Evolutionary conservation across 2,113 vertebrate species (phyloP).

Genomic region (Microtus richardsoni): DNA sequence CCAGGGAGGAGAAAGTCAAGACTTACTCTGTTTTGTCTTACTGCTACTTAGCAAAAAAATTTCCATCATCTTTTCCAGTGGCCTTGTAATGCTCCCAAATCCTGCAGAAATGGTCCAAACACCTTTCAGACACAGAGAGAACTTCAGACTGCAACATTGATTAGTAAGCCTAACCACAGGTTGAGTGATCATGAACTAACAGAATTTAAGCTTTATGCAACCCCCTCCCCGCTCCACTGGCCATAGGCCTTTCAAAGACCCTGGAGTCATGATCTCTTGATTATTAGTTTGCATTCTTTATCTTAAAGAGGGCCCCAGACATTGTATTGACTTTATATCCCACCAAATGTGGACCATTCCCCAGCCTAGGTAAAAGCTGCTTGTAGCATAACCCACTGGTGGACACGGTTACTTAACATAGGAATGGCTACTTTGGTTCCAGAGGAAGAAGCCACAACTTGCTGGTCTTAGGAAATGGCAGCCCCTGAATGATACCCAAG

Average conservation of each 20-base stretch:
- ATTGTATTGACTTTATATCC: neutral
- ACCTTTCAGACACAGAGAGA: neutral
- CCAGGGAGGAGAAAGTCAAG: slow-evolving; percentile 29
- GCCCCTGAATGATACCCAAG: neutral
- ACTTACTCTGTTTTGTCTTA: slow-evolving; percentile 28
- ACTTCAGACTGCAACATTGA: neutral
- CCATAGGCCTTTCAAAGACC: neutral
- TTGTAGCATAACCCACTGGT: neutral
- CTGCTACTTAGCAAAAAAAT: slow-evolving; percentile 41
- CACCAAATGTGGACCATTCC: neutral
- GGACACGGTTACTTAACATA: neutral
- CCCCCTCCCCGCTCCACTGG: neutral
- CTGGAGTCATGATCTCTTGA: neutral
- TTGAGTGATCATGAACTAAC: neutral
- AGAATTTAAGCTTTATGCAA: neutral
- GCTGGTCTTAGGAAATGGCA: neutral
- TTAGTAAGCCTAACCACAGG: neutral
- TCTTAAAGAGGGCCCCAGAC: neutral
- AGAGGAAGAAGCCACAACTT: neutral
- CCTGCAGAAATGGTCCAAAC: neutral
- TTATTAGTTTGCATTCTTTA: slow-evolving; percentile 11
- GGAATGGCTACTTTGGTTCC: neutral
- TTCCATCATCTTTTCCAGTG: neutral
- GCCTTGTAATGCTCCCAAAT: slow-evolving; percentile 17
- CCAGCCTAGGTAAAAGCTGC: neutral